Conservation (phyloP, 2,113 vertebrate genomes). For the Catharus minimus region DNA sequence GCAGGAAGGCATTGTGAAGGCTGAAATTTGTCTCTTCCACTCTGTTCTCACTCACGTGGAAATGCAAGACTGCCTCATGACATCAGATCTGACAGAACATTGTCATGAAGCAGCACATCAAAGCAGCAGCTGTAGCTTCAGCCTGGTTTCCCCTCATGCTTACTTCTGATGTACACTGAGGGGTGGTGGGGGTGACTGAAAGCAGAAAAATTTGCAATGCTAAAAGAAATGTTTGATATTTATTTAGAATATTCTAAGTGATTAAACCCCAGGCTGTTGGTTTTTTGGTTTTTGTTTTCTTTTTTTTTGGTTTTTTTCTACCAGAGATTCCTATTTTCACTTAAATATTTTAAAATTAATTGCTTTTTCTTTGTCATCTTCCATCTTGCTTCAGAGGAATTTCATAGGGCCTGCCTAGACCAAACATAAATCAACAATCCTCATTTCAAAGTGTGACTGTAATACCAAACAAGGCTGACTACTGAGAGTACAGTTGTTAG, state of each 20-base stretch:
- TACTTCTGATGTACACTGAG: neutral
- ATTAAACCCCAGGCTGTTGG: neutral
- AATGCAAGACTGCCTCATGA: neutral
- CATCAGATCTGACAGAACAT: neutral
- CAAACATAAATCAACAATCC: neutral
- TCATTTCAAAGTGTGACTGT: neutral
- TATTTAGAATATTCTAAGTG: neutral
- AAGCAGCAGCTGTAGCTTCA: neutral
- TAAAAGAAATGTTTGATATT: neutral
- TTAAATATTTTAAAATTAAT: neutral
- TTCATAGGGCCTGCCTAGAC: neutral
- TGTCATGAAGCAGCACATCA: neutral
- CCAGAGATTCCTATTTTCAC: neutral
- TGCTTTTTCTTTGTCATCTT: neutral
- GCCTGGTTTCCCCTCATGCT: neutral
- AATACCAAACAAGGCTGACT: neutral
- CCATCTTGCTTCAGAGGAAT: neutral
- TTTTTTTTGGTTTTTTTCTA: neutral
- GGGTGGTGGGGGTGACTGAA: rapidly evolving
- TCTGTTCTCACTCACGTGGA: neutral
- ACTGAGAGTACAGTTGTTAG: neutral
- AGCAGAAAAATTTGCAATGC: neutral
- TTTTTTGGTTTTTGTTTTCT: neutral
- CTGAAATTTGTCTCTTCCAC: neutral
- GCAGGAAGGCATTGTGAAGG: neutral